Evolutionary conservation across 1,140 invertebrate species (phyloP).

Genomic region (Melitaea cinxia): DNA sequence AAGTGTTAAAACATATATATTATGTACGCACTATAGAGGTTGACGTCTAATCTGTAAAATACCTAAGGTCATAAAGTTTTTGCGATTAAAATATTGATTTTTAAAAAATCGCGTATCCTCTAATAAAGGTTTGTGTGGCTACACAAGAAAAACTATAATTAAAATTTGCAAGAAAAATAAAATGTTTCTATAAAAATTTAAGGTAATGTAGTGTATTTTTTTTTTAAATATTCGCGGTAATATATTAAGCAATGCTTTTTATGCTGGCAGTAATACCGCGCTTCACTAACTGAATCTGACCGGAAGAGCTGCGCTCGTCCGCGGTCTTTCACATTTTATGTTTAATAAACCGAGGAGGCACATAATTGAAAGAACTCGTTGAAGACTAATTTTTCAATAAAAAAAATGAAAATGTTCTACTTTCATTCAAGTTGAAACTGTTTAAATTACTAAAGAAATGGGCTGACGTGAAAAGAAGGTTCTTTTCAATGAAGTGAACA

Average conservation of each 20-base stretch:
- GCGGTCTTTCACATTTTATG: slow-evolving; percentile 20
- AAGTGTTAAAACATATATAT: too few relatives aligned
- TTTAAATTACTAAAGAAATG: not conserved
- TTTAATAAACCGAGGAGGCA: slow-evolving; percentile 13
- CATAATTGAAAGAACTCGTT: not conserved
- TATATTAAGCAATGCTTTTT: slow-evolving; percentile 12
- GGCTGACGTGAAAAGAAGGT: not conserved
- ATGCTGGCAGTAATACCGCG: slow-evolving; percentile 14
- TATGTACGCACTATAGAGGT: too few relatives aligned
- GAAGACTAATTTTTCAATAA: not conserved
- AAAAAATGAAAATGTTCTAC: not conserved
- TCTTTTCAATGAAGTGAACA: not conserved
- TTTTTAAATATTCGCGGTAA: not conserved
- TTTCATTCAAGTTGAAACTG: not conserved
- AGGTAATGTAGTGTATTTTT: too few relatives aligned
- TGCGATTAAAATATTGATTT: too few relatives aligned
- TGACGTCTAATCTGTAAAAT: too few relatives aligned
- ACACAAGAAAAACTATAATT: too few relatives aligned
- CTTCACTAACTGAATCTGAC: slow-evolving; percentile 9
- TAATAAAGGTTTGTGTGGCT: too few relatives aligned
- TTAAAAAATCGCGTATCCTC: too few relatives aligned
- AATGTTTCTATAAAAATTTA: too few relatives aligned
- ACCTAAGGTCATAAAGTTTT: too few relatives aligned
- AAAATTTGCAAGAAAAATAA: too few relatives aligned
- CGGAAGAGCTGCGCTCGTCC: slow-evolving; percentile 16